phyloP scores from a whole-genome alignment of 1,140 invertebrate genomes.

The Drosophila lowei region DNA sequence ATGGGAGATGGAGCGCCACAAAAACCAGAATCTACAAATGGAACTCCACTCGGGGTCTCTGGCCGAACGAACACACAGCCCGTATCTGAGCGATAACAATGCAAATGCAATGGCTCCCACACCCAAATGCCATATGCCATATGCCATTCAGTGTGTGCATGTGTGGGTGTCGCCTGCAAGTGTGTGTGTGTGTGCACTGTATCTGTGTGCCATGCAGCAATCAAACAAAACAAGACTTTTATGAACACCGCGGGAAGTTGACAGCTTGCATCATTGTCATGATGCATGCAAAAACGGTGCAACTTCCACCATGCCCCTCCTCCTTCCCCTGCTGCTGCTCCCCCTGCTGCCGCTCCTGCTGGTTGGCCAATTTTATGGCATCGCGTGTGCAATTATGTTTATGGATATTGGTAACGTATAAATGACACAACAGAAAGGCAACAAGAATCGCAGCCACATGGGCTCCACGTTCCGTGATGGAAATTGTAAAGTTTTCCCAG shows the following conservation, averaged over 20 bases:
- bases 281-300: constrained; percentile 63
- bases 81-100: constrained; percentile 78
- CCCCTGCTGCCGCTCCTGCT: constrained; percentile 5
- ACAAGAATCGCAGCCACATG: constrained; percentile 34
- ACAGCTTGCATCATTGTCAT: constrained; percentile 79
- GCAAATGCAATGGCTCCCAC: constrained; percentile 66
- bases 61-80: constrained; percentile 53
- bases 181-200: constrained; percentile 20
- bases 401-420: constrained; percentile 62
- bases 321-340: background rate
- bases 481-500: constrained; percentile 7
- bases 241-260: constrained; percentile 81
- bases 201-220: constrained; percentile 49
- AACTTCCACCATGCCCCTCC: constrained; percentile 14
- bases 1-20: background rate
- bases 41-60: constrained; percentile 34
- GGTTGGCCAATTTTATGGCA: constrained; percentile 68
- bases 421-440: constrained; percentile 27
- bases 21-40: constrained; percentile 40
- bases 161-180: background rate
- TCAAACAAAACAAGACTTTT: constrained; percentile 79
- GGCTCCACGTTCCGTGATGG: constrained; percentile 10
- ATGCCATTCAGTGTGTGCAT: constrained; percentile 12
- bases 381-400: constrained; percentile 78
- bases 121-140: constrained; percentile 14